Percentiles rank a stretch among this genome's conserved stretches.
These are phyloP conservation scores for Acrossocheilus wenchowensis DNA, from an alignment of 2,797 vertebrate species.

Conservation along the genomic window DNA sequence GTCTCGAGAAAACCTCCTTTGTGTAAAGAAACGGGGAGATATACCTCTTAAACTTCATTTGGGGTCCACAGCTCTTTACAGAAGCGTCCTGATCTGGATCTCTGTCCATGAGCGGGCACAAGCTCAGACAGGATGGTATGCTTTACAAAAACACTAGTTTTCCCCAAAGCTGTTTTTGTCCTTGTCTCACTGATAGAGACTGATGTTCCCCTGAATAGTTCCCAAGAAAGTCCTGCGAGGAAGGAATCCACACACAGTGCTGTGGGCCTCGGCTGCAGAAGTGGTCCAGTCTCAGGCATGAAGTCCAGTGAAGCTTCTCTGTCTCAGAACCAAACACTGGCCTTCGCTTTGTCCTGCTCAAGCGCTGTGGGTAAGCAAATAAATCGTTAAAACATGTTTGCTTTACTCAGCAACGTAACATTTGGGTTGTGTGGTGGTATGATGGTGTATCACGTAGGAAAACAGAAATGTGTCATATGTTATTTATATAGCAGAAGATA, in stretches of 20 bases:
- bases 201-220: constrained; percentile 56
- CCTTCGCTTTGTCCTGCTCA: constrained; percentile 92
- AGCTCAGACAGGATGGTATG: constrained; percentile 52
- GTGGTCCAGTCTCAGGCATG: constrained; percentile 35
- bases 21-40: constrained; percentile 60
- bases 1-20: constrained; percentile 75
- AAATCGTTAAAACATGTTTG: not conserved
- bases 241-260: constrained; percentile 55
- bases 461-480: not conserved
- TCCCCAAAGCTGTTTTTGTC: constrained; percentile 66
- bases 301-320: constrained; percentile 34
- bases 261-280: constrained; percentile 41
- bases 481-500: not conserved
- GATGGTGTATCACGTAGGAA: not conserved
- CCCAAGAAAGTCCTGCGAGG: constrained; percentile 54
- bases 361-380: constrained; percentile 77
- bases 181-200: constrained; percentile 60
- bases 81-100: constrained; percentile 58
- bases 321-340: constrained; percentile 89
- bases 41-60: constrained; percentile 55
- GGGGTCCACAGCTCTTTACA: constrained; percentile 62
- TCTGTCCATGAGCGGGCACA: constrained; percentile 29
- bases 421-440: not conserved
- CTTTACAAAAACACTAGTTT: constrained; percentile 52
- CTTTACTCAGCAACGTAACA: too few relatives aligned